Base-by-base conservation (phyloP, 1,140 invertebrate species). In the Drosophila kanapiae region DNA sequence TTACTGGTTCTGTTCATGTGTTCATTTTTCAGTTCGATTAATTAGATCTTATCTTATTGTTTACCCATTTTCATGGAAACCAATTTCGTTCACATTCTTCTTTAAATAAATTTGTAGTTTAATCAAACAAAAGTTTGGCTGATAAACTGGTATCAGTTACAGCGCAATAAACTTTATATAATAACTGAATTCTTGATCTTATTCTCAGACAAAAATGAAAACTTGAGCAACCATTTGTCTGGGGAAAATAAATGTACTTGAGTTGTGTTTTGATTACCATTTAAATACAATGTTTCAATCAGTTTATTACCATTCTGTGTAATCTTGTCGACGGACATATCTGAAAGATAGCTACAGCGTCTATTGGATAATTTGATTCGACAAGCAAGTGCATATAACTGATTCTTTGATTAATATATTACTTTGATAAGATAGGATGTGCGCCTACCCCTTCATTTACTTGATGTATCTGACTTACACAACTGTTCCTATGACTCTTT, bases 341-440 rank as follows among this genome's bases (percentile, higher is more conserved):
- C 14, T 45, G 9, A 65, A 18, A 61, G 29, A 43, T 43, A 59
- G 37, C 13, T 1, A 60, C 8, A 14, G 9, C 11, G 27, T 18
- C 14, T 64, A 60, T 33, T 31, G 61, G 29, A 64, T 60, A 64
- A 31, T 7, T 60, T 14, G 56, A 61, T 45, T 42, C 2, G 27
- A 23, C 54, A 64, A 33, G 13, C 16, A 60, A 42, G 2, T 45
- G 27, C n/a, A 16, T 33, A 42, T 1, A 56, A 31, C 16, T 11
- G 40, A 23, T 23, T 42, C 11, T 27, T 35, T 31, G 13, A 59
- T 60, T 33, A 23, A 27, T 45, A 45, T 35, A 61, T 60, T 6
- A 8, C 14, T 27, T 38, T 13, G 62, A 61, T 65, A 13, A 65
- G 62, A 65, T 65, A 65, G 6, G 11, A 8, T n/a, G 27, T 35